A percentile compares a stretch with the other conserved stretches of the same genome.
These are phyloP conservation scores for Grus americana DNA, from an alignment of 2,113 vertebrate species.

Conservation along the genomic window DNA sequence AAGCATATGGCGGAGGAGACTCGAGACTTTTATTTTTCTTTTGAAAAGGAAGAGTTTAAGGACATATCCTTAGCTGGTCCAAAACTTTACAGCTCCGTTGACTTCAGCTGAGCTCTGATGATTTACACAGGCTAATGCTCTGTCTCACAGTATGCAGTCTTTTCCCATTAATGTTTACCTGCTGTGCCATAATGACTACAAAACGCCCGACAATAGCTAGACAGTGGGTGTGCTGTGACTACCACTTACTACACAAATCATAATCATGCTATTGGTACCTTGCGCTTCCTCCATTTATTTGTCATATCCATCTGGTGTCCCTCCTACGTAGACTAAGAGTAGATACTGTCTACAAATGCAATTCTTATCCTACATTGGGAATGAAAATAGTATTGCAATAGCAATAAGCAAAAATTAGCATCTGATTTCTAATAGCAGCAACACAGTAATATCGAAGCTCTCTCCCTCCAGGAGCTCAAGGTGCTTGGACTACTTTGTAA, in stretches of 20 bases:
- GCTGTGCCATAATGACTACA: constrained; percentile 57
- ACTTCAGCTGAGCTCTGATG: background rate
- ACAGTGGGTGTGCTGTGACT: constrained; percentile 57
- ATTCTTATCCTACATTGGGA: background rate
- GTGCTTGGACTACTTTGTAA: background rate
- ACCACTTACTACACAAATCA: constrained; percentile 16
- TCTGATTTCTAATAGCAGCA: background rate
- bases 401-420: background rate
- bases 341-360: background rate
- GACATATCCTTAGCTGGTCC: background rate
- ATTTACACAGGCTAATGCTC: constrained; percentile 1
- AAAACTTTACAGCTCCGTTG: background rate
- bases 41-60: background rate
- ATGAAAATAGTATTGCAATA: background rate
- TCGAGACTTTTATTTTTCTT: background rate
- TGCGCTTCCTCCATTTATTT: background rate
- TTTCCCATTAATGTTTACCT: constrained; percentile 59
- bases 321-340: constrained; percentile 16
- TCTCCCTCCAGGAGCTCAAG: background rate
- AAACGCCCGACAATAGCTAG: constrained; percentile 13
- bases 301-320: constrained; percentile 33
- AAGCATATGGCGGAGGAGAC: background rate
- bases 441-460: rapidly evolving
- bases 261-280: constrained; percentile 2
- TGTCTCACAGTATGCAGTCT: constrained; percentile 2